Base-by-base conservation (phyloP, 2,888 invertebrate genomes). In the Lithophane socia region DNA sequence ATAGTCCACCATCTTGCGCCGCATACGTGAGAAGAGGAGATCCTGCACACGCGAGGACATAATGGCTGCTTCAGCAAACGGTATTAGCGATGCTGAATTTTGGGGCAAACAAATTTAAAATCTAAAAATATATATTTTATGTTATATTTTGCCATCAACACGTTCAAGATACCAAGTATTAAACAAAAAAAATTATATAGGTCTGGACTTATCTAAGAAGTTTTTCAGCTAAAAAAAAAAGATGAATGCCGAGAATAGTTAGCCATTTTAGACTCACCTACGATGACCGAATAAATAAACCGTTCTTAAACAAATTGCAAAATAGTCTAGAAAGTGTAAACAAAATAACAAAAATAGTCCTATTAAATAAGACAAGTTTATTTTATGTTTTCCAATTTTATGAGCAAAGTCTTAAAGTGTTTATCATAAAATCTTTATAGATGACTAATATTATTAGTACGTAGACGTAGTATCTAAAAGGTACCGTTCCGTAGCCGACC, bases 331-430 rank as follows among this genome's bases (percentile, higher is more conserved):
- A 82, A 74, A 76, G 73, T 81, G 79, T 85, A 85, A 88, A 88
- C 83, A 88, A 64, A 37, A 78, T 64, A 71, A 73, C 80, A 83
- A 82, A 87, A 87, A 87, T 83, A 88, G 54, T 37, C 4, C 9
- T 64, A 64, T 68, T 42, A 60, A 81, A 68, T 58, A 49, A 72
- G 68, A 72, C 18, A 63, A 56, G 42, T 61, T 70, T 56, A 52
- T 77, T 54, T 54, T 44, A 70, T 79, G 70, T 61, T 79, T 54
- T 79, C 44, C 60, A 60, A 61, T 63, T 79, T 80, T 44, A 79
- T 18, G 49, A 63, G 29, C 18, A 44, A 58, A 58, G 29, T 73
- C 73, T 63, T 42, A 13, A 42, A 73, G 13, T 47, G 79, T 79
- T 77, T 60, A 29, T 60, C 44, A 61, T 79, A 52, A 69, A 77